Conservation (phyloP, 2,888 invertebrate genomes). For the Ctenicera cuprea region DNA sequence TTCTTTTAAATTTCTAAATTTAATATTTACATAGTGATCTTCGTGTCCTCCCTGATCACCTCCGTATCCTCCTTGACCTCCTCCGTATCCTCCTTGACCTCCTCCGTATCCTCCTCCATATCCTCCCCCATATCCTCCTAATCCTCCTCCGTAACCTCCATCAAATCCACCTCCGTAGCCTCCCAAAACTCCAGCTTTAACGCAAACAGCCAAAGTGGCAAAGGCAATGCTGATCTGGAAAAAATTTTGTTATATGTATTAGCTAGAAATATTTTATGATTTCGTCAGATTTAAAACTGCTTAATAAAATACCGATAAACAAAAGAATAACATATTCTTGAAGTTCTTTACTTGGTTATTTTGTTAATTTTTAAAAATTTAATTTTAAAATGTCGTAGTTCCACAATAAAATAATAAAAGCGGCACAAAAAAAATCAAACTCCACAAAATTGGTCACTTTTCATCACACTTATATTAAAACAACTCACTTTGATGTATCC, state of each 20-base stretch:
- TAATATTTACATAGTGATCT: constrained; percentile 55
- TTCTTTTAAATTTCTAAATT: neutral
- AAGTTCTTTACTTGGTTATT: too few species aligned
- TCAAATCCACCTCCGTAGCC: constrained; percentile 52
- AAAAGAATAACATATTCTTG: neutral
- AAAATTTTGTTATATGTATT: constrained; percentile 31
- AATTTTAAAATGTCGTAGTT: too few species aligned
- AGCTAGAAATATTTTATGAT: neutral
- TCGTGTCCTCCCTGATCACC: constrained; percentile 50
- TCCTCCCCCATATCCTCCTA: constrained; percentile 62
- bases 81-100: constrained; percentile 54
- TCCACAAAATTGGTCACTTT: neutral
- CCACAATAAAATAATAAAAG: too few species aligned
- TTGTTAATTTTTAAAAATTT: too few species aligned
- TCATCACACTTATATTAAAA: neutral
- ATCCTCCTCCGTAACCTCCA: constrained; percentile 49
- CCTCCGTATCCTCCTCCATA: constrained; percentile 61
- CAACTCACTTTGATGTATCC: constrained; percentile 50
- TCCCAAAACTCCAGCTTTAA: constrained; percentile 54
- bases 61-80: constrained; percentile 55
- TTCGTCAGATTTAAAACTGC: too few species aligned
- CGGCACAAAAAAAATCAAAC: neutral
- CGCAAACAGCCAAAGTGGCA: constrained; percentile 57
- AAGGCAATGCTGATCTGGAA: constrained; percentile 62
- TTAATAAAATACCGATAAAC: too few species aligned